Conservation (phyloP, 2,888 invertebrate species). For the Aradus depressus region DNA sequence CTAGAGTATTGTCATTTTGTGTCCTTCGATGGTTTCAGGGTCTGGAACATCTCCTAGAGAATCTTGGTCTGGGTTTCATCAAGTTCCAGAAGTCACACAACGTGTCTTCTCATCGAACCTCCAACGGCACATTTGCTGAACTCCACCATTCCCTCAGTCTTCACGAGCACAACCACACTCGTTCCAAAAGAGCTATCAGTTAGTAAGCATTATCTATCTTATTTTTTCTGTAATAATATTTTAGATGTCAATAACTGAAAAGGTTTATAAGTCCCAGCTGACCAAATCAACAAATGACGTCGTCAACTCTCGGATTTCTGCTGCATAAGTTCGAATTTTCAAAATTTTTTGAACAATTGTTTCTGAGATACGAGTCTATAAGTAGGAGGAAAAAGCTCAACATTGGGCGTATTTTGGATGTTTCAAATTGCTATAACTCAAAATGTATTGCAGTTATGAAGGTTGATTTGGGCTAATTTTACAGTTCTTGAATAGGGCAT, state of each 20-base stretch:
- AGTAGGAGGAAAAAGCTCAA: too few relatives aligned
- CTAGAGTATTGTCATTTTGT: conserved; percentile 13
- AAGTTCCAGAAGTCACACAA: conserved; percentile 46
- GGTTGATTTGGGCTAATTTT: too few relatives aligned
- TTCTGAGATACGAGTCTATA: too few relatives aligned
- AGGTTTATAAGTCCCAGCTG: background rate
- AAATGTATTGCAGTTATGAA: too few relatives aligned
- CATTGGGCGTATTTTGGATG: too few relatives aligned
- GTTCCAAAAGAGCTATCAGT: conserved; percentile 20
- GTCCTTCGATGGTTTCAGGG: too few relatives aligned
- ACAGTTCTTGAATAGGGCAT: too few relatives aligned
- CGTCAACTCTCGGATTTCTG: background rate
- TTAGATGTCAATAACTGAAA: too few relatives aligned
- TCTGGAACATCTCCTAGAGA: conserved; percentile 54
- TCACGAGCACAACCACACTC: conserved; percentile 39
- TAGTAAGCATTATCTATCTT: too few relatives aligned
- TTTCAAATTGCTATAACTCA: too few relatives aligned
- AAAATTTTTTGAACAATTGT: background rate
- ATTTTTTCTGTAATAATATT: too few relatives aligned
- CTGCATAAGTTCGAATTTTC: background rate
- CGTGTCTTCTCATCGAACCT: conserved; percentile 40
- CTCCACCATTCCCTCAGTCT: conserved; percentile 43
- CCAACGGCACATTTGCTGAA: conserved; percentile 44
- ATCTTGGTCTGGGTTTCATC: conserved; percentile 51
- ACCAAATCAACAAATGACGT: background rate